A percentile compares a stretch with the other conserved stretches of the same genome.
phyloP scores from a whole-genome alignment of 1,140 invertebrate genomes.

The Drosophila tristis region DNA sequence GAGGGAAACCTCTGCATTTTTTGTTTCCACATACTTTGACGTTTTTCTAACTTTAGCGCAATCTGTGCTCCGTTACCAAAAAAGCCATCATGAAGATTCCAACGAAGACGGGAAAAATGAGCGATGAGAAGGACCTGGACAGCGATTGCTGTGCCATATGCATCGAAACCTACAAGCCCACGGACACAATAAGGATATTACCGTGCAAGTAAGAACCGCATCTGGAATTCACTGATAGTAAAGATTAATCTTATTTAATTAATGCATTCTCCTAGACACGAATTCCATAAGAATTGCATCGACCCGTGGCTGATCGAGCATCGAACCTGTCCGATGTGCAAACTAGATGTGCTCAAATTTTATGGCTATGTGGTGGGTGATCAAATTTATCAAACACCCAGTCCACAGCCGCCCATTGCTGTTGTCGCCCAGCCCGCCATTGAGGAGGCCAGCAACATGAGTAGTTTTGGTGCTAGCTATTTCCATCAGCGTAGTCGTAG shows the following conservation, averaged over 20 bases:
- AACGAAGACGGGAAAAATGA: constrained; percentile 91
- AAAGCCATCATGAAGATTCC: constrained; percentile 96
- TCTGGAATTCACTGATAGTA: neutral
- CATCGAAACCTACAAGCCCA: constrained; percentile 94
- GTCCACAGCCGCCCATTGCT: constrained; percentile 60
- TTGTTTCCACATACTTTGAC: constrained; percentile 28
- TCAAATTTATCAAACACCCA: constrained; percentile 79
- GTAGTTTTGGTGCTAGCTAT: constrained; percentile 65
- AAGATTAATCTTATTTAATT: neutral
- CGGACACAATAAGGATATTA: constrained; percentile 92
- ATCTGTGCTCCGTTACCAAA: constrained; percentile 94
- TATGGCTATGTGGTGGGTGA: constrained; percentile 93
- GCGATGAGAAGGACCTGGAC: constrained; percentile 93
- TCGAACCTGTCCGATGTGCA: constrained; percentile 97
- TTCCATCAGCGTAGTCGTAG: constrained; percentile 75
- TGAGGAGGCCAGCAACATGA: constrained; percentile 58
- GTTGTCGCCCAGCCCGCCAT: constrained; percentile 27
- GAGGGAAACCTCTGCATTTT: neutral
- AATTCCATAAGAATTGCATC: constrained; percentile 97
- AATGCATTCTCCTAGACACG: constrained; percentile 88
- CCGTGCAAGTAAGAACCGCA: constrained; percentile 91
- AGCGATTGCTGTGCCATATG: constrained; percentile 96
- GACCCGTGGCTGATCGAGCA: constrained; percentile 97
- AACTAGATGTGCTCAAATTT: constrained; percentile 96
- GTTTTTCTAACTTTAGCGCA: constrained; percentile 86